These are phyloP conservation scores for Lycodopsis pacificus DNA, from an alignment of 2,797 vertebrate species.

Conservation along the genomic window DNA sequence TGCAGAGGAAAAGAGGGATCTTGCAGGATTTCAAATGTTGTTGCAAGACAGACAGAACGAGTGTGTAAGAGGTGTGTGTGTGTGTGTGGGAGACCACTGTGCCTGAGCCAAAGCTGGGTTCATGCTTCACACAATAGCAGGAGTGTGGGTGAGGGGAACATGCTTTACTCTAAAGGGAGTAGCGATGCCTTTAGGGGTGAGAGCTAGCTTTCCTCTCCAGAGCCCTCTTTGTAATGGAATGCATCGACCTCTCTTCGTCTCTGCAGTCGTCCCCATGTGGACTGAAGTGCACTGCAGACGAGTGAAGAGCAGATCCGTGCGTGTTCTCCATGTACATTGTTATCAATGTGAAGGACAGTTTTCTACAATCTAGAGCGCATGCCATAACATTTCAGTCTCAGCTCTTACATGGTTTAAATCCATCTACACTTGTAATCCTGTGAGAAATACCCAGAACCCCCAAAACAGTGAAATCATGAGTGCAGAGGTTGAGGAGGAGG, in stretches of 20 bases:
- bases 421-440: slow-evolving; percentile 64
- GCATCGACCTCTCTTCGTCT: slow-evolving; percentile 57
- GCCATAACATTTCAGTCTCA: slow-evolving; percentile 63
- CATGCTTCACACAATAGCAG: slow-evolving; percentile 60
- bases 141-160: slow-evolving; percentile 66
- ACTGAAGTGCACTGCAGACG: slow-evolving; percentile 12
- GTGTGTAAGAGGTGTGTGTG: slow-evolving; percentile 42
- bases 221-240: slow-evolving; percentile 72
- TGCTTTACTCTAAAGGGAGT: slow-evolving; percentile 63
- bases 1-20: slow-evolving; percentile 13
- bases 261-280: slow-evolving; percentile 14
- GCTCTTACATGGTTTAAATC: slow-evolving; percentile 64
- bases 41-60: slow-evolving; percentile 30
- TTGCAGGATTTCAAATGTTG: slow-evolving; percentile 40
- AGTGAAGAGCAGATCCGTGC: slow-evolving; percentile 22
- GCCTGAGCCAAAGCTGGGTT: slow-evolving; percentile 65
- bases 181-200: slow-evolving; percentile 57
- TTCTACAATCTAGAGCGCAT: slow-evolving; percentile 36
- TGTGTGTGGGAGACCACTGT: slow-evolving; percentile 52
- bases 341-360: slow-evolving; percentile 44
- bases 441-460: slow-evolving; percentile 59
- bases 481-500: slow-evolving; percentile 46
- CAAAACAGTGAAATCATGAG: slow-evolving; percentile 71
- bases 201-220: slow-evolving; percentile 63
- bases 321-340: slow-evolving; percentile 35